phyloP scores from a whole-genome alignment of 2,113 vertebrate genomes.

The Phalacrocorax brasilianus region DNA sequence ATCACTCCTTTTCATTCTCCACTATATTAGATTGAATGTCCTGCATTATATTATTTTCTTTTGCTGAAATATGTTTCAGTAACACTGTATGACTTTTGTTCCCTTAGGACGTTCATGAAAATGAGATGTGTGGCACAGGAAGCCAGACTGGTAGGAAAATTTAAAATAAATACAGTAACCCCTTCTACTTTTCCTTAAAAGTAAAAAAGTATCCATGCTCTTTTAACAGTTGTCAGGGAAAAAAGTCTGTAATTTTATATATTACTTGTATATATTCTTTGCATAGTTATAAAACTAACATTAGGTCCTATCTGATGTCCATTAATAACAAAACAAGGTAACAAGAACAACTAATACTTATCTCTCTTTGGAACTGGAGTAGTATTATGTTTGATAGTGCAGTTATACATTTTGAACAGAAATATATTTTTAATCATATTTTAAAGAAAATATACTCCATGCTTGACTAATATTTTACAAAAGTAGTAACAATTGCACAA shows the following conservation, averaged over 20 bases:
- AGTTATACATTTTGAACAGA: neutral
- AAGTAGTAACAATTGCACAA: neutral
- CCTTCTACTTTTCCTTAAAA: neutral
- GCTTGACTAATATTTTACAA: neutral
- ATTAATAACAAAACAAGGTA: neutral
- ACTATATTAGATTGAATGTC: neutral
- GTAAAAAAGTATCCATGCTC: neutral
- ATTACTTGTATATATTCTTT: neutral
- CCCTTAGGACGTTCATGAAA: neutral
- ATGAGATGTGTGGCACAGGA: neutral
- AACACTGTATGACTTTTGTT: neutral
- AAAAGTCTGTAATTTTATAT: neutral
- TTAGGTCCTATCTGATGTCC: neutral
- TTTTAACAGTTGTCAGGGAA: neutral
- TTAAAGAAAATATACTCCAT: neutral
- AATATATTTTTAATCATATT: neutral
- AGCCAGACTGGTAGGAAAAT: neutral
- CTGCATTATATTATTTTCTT: neutral
- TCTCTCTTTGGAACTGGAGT: neutral
- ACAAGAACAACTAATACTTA: neutral
- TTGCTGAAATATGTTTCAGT: neutral
- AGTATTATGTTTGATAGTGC: neutral
- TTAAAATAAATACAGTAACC: neutral
- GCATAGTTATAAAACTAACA: neutral
- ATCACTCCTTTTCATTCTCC: neutral